Conservation (phyloP, 2,888 invertebrate species). For the Latheticus oryzae region DNA sequence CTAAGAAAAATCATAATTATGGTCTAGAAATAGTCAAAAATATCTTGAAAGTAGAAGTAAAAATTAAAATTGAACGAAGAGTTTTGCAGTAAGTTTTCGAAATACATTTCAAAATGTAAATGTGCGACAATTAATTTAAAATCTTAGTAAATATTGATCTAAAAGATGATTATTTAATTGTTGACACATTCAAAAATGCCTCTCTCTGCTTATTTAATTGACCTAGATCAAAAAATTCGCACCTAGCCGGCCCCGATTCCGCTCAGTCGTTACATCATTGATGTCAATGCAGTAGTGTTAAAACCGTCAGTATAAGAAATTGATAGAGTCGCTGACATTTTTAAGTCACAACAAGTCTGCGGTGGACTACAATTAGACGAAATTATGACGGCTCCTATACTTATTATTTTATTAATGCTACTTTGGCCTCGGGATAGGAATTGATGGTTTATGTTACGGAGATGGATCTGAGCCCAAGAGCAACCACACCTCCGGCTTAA, state of each 20-base stretch:
- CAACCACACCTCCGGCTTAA: neutral
- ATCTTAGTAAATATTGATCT: too few species aligned
- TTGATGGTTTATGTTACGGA: conserved; percentile 6
- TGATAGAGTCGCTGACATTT: conserved; percentile 29
- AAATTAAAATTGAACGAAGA: too few species aligned
- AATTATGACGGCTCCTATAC: conserved; percentile 18
- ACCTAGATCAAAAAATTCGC: conserved; percentile 27
- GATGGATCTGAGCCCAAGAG: conserved; percentile 1
- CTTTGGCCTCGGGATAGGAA: conserved; percentile 6
- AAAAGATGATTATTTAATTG: conserved; percentile 7
- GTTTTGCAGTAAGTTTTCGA: too few species aligned
- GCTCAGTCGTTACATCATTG: conserved; percentile 26
- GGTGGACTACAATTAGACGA: conserved; percentile 4
- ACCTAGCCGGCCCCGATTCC: conserved; percentile 14
- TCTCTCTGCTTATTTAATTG: conserved; percentile 6
- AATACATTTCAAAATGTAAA: too few species aligned
- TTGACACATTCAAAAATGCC: too few species aligned
- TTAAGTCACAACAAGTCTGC: conserved; percentile 23
- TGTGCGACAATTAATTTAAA: too few species aligned
- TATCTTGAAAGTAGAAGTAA: too few species aligned
- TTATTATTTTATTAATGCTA: conserved; percentile 10
- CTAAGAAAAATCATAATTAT: too few species aligned
- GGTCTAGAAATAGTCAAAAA: too few species aligned
- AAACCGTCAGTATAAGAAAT: conserved; percentile 7
- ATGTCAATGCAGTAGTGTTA: conserved; percentile 26